Evolutionary conservation across 1,140 invertebrate genomes (phyloP).

Genomic region (Bombus cullumanus): DNA sequence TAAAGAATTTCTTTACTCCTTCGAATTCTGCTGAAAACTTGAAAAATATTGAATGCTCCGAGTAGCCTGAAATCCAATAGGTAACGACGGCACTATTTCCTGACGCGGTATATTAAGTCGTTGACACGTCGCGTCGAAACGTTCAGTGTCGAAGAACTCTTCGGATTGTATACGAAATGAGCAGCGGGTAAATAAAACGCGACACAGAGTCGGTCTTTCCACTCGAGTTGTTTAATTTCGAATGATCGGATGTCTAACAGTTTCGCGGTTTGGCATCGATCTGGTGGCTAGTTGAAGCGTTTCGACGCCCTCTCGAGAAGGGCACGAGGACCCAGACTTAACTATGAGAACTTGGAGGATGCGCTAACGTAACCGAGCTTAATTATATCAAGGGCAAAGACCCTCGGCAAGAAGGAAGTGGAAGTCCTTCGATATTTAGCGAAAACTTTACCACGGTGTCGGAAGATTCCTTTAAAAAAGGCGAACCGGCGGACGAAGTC

Average conservation of each 20-base stretch:
- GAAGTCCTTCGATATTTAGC: conserved; percentile 18
- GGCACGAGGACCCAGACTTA: not conserved
- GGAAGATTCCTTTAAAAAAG: not conserved
- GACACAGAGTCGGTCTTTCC: not conserved
- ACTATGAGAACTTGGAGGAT: not conserved
- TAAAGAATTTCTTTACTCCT: no score
- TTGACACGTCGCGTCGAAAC: not conserved
- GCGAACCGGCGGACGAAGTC: not conserved
- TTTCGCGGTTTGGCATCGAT: conserved; percentile 28
- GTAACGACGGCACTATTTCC: not conserved
- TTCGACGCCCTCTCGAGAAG: conserved; percentile 15
- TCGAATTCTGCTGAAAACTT: no score
- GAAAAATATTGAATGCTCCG: not conserved
- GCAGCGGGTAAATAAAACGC: conserved; percentile 34
- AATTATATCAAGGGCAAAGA: conserved; percentile 10
- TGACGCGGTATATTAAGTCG: not conserved
- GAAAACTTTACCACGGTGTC: not conserved
- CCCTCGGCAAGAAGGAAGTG: not conserved
- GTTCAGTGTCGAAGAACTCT: not conserved
- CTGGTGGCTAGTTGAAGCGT: not conserved
- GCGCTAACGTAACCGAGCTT: conserved; percentile 14
- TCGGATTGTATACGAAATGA: not conserved
- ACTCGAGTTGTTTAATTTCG: conserved; percentile 20
- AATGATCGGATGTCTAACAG: conserved; percentile 6
- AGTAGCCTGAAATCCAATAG: not conserved